A percentile compares a stretch with the other conserved stretches of the same genome.
Evolutionary conservation across 2,888 invertebrate species (phyloP).

Genomic region (Chrysotoxum bicinctum): DNA sequence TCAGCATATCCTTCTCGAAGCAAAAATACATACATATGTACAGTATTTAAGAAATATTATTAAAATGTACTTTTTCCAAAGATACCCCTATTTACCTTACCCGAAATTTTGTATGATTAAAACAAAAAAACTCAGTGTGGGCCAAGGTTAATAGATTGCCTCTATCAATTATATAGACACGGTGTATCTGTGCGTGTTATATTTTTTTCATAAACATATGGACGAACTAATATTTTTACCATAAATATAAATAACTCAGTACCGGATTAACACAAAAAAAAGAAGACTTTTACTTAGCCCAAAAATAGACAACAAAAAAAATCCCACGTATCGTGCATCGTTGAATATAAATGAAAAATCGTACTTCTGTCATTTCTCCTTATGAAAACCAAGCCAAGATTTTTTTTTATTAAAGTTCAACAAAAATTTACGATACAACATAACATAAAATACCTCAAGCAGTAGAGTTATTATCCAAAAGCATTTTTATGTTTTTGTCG

Average conservation of each 20-base stretch:
- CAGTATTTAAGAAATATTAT: too few species aligned
- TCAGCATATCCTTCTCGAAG: too few species aligned
- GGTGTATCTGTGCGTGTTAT: background rate
- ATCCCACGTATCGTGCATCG: background rate
- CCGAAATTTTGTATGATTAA: background rate
- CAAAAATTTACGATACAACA: conserved; percentile 12
- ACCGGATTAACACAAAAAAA: background rate
- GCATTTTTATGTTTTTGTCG: conserved; percentile 3
- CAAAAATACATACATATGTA: too few species aligned
- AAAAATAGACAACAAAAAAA: background rate
- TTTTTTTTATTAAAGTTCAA: background rate
- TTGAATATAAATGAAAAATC: background rate
- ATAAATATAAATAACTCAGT: background rate
- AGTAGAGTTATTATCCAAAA: conserved; percentile 8
- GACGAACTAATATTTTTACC: background rate
- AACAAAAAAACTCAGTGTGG: background rate
- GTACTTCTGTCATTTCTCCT: background rate
- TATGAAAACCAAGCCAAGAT: background rate
- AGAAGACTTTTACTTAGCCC: background rate
- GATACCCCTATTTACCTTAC: too few species aligned
- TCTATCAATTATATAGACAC: background rate
- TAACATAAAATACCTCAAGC: conserved; percentile 1
- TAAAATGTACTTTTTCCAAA: too few species aligned
- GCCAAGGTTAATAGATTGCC: conserved; percentile 16
- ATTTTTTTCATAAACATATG: conserved; percentile 18